These are phyloP conservation scores for Theretra japonica DNA, from an alignment of 2,888 invertebrate species.

Conservation along the genomic window DNA sequence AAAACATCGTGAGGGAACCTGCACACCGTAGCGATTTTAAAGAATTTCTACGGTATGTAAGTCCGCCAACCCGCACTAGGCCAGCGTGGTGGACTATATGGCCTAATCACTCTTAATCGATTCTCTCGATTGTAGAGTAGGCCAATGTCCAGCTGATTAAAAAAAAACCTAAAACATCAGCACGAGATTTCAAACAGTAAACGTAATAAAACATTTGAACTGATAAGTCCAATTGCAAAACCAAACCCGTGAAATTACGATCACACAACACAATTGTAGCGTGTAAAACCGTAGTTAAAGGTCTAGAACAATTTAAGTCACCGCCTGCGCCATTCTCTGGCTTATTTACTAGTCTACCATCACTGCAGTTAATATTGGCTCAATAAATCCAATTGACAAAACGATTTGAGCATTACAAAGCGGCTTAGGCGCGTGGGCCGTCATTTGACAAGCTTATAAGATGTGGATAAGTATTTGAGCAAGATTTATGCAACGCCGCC, in stretches of 20 bases:
- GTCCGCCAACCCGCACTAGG: too few species aligned
- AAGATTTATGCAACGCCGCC: constrained; percentile 15
- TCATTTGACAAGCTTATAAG: constrained; percentile 24
- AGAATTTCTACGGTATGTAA: too few species aligned
- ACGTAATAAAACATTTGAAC: background rate
- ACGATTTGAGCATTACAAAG: constrained; percentile 17
- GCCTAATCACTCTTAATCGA: too few species aligned
- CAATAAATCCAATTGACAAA: constrained; percentile 25
- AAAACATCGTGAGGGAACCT: too few species aligned
- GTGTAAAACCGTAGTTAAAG: constrained; percentile 18
- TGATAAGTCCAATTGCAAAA: constrained; percentile 2
- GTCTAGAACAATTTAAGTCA: constrained; percentile 19
- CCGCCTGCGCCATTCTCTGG: constrained; percentile 3
- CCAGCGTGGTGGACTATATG: too few species aligned
- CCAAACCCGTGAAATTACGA: background rate
- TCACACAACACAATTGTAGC: constrained; percentile 1
- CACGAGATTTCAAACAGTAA: background rate
- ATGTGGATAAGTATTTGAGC: constrained; percentile 9
- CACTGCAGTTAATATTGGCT: constrained; percentile 18
- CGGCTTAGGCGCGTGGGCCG: constrained; percentile 22
- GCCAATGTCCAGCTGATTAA: too few species aligned
- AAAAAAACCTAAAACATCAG: too few species aligned
- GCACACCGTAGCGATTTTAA: too few species aligned
- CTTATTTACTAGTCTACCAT: constrained; percentile 24
- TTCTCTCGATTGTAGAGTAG: too few species aligned